These are phyloP conservation scores for Diadema setosum DNA, from an alignment of 35 echinoderm and acorn worm genomes.

Conservation along the genomic window DNA sequence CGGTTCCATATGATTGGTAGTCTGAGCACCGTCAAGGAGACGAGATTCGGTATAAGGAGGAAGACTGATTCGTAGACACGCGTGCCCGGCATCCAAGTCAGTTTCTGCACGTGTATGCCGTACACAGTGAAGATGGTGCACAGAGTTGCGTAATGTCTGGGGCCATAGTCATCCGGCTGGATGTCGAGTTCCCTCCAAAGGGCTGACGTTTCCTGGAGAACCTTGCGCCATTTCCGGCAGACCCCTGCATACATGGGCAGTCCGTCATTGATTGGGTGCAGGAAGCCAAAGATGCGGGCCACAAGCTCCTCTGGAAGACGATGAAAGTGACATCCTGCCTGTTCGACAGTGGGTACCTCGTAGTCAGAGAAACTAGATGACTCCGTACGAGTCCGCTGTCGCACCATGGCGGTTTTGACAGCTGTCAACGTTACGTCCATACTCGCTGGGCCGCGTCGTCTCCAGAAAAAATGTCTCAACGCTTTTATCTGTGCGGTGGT, in stretches of 20 bases:
- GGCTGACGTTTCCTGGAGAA: constrained; percentile 47
- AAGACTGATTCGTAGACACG: constrained; percentile 86
- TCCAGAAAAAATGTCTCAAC: not conserved
- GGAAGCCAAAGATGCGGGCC: constrained; percentile 67
- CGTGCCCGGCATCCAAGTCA: constrained; percentile 67
- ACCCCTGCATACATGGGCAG: constrained; percentile 70
- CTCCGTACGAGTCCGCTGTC: not conserved
- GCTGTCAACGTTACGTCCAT: not conserved
- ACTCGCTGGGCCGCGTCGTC: not conserved
- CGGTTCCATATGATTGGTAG: constrained; percentile 88
- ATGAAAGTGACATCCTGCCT: constrained; percentile 50
- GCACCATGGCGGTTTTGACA: not conserved
- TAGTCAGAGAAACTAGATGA: constrained; percentile 13
- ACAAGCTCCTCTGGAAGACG: constrained; percentile 75
- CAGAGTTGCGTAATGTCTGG: constrained; percentile 33
- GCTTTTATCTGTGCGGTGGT: constrained; percentile 1
- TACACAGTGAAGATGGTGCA: constrained; percentile 68
- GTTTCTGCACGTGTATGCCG: constrained; percentile 66
- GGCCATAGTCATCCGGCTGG: constrained; percentile 4
- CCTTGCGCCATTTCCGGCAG: constrained; percentile 77
- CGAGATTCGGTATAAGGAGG: constrained; percentile 63
- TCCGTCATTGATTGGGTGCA: constrained; percentile 71
- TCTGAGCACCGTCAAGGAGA: constrained; percentile 51
- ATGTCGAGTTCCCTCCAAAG: constrained; percentile 81
- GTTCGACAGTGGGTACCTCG: constrained; percentile 1